phyloP scores from a whole-genome alignment of 2,888 invertebrate genomes.

The Trileptium ribeirensis region DNA sequence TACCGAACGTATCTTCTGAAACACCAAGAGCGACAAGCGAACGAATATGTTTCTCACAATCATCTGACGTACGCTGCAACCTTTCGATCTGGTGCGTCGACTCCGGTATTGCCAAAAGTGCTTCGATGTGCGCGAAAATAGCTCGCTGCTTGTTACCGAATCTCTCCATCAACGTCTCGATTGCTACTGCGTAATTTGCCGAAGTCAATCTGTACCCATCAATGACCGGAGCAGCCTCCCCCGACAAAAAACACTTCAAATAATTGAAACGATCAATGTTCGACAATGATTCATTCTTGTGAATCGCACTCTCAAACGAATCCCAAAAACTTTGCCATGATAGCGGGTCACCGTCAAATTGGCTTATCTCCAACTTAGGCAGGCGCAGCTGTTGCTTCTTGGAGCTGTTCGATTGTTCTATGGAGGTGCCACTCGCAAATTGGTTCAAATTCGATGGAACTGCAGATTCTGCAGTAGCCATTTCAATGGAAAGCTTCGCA shows the following conservation, averaged over 20 bases:
- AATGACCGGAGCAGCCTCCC: background rate
- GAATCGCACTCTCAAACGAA: background rate
- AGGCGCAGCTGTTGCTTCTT: background rate
- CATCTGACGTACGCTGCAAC: background rate
- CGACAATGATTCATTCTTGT: background rate
- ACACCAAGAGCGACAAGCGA: background rate
- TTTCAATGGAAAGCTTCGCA: background rate
- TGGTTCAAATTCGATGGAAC: background rate
- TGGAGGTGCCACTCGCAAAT: background rate
- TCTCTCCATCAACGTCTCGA: background rate
- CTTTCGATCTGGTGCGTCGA: background rate
- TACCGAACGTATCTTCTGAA: background rate
- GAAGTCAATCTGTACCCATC: background rate
- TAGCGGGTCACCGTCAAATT: background rate
- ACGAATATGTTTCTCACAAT: conserved; percentile 2
- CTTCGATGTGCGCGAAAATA: conserved; percentile 1
- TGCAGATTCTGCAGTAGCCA: background rate
- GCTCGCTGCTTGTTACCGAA: background rate
- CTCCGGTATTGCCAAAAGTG: background rate
- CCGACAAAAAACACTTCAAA: background rate
- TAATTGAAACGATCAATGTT: background rate
- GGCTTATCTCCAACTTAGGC: conserved; percentile 3
- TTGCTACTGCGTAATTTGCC: background rate
- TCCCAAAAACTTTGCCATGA: background rate
- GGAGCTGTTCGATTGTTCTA: background rate